These are phyloP conservation scores for Terrapene triunguis DNA, from an alignment of 2,113 vertebrate genomes.

Conservation along the genomic window DNA sequence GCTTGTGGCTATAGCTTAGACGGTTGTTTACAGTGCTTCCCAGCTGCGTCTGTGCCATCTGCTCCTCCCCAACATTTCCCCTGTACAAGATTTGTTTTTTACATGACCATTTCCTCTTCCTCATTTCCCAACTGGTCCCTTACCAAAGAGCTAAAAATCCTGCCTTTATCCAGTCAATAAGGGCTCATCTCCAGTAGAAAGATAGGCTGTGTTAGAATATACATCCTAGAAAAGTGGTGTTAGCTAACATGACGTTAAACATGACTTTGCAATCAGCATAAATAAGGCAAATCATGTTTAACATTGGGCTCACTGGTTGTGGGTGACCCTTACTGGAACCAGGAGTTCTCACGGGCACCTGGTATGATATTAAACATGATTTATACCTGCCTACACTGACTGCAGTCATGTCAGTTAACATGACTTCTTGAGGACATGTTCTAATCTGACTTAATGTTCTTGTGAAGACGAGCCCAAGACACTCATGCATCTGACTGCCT, in stretches of 20 bases:
- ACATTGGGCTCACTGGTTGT: neutral
- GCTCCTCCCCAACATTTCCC: neutral
- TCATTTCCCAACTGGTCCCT: neutral
- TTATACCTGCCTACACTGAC: neutral
- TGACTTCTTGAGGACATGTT: neutral
- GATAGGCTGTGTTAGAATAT: neutral
- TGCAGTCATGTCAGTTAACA: neutral
- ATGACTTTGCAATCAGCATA: neutral
- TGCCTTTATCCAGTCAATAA: rapidly evolving
- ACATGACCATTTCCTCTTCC: neutral
- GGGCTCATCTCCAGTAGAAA: neutral
- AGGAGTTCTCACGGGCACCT: neutral
- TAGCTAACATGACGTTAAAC: rapidly evolving
- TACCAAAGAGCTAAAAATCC: neutral
- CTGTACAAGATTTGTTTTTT: neutral
- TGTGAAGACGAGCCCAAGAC: neutral
- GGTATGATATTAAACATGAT: neutral
- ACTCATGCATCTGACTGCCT: neutral
- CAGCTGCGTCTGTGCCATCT: neutral
- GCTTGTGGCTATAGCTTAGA: slow-evolving; percentile 5
- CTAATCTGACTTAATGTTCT: neutral
- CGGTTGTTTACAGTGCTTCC: slow-evolving; percentile 21
- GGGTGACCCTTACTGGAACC: neutral
- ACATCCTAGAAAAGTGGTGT: neutral
- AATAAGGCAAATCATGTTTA: rapidly evolving